Evolutionary conservation across 37 sponge, comb jelly and placozoan genomes (phyloP).

Genomic region (Beroe forskalii): DNA sequence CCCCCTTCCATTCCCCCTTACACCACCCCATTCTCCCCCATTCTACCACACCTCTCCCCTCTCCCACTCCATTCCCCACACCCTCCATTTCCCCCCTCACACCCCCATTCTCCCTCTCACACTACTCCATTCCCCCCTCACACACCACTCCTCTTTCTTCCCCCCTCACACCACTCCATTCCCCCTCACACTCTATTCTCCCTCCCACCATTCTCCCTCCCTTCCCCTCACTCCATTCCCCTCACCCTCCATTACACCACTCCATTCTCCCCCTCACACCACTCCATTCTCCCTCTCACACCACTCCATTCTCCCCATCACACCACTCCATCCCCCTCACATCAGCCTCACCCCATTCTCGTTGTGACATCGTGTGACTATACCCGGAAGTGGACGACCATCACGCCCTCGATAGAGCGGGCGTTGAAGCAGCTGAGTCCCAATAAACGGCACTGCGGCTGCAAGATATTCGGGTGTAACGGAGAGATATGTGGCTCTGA

Average conservation of each 20-base stretch:
- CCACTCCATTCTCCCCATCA: background rate
- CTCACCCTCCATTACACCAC: no score
- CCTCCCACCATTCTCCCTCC: no score
- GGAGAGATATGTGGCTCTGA: slow-evolving; percentile 12
- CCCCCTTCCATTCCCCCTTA: no score
- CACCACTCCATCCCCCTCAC: background rate
- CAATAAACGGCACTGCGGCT: slow-evolving; percentile 22
- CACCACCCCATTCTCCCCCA: no score
- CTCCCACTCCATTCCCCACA: no score
- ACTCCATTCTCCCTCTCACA: background rate
- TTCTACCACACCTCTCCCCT: no score
- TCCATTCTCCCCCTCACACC: no score
- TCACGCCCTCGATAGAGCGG: slow-evolving; percentile 1
- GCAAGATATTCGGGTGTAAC: slow-evolving; percentile 33
- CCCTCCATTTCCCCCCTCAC: no score
- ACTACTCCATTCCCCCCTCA: background rate
- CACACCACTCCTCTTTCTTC: background rate
- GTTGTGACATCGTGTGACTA: slow-evolving; percentile 49
- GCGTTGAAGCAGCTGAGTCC: slow-evolving; percentile 7
- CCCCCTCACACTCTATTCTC: no score
- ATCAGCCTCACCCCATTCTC: background rate
- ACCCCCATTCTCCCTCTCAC: no score
- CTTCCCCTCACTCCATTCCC: no score
- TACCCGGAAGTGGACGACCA: slow-evolving; percentile 49
- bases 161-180: background rate